A percentile compares a stretch with the other conserved stretches of the same genome.
These are phyloP conservation scores for Xylota sylvarum DNA, from an alignment of 2,888 invertebrate genomes.

Conservation along the genomic window DNA sequence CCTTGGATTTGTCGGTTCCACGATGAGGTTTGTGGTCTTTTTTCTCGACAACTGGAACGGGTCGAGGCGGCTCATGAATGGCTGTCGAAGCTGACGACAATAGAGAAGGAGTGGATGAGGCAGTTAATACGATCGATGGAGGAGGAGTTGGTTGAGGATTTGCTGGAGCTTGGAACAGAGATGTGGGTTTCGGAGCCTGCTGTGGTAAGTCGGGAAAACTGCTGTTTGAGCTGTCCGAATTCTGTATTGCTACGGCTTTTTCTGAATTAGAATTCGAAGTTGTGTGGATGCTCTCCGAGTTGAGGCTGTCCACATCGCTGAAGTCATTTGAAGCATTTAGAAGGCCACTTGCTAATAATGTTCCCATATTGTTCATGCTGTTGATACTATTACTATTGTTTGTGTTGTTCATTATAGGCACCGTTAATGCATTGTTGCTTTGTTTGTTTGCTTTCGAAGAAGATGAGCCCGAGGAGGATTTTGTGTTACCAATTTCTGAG, in stretches of 20 bases:
- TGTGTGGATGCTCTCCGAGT: conserved; percentile 79
- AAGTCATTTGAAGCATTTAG: conserved; percentile 78
- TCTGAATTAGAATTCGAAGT: conserved; percentile 77
- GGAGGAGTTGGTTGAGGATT: conserved; percentile 70
- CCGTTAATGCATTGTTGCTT: conserved; percentile 79
- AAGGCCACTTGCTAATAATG: conserved; percentile 78
- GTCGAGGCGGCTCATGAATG: conserved; percentile 26
- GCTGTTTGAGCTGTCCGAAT: conserved; percentile 84
- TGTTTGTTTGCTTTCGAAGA: conserved; percentile 79
- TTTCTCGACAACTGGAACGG: conserved; percentile 83
- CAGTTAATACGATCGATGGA: conserved; percentile 62
- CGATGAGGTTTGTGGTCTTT: conserved; percentile 85
- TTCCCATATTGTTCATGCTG: conserved; percentile 34
- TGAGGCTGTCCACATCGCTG: conserved; percentile 82
- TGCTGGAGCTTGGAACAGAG: conserved; percentile 66
- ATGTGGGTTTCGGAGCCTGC: conserved; percentile 77
- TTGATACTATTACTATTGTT: conserved; percentile 59
- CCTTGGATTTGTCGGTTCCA: conserved; percentile 82
- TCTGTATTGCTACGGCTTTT: conserved; percentile 79
- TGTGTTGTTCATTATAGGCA: conserved; percentile 60
- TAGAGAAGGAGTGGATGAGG: conserved; percentile 50
- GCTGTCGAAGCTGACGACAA: conserved; percentile 3
- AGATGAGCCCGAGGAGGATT: conserved; percentile 23
- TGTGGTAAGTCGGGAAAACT: conserved; percentile 83
- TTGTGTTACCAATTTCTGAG: conserved; percentile 80